A percentile compares a stretch with the other conserved stretches of the same genome.
These are phyloP conservation scores for Acrossocheilus wenchowensis DNA, from an alignment of 2,797 vertebrate species.

Conservation along the genomic window DNA sequence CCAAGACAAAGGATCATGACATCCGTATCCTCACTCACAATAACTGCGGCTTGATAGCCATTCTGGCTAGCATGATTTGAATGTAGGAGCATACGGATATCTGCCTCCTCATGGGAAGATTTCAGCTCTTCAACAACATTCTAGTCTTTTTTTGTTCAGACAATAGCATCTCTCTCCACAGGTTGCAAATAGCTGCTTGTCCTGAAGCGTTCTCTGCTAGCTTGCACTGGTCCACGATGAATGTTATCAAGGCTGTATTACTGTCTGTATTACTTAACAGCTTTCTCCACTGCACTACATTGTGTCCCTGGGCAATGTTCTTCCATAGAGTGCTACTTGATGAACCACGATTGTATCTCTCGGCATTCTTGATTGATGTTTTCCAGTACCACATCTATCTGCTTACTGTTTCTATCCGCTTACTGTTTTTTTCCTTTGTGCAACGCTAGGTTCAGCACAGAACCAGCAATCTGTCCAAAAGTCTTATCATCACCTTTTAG, in stretches of 20 bases:
- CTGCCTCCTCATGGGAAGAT: not conserved
- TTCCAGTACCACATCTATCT: not conserved
- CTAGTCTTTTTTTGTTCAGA: slow-evolving; percentile 11
- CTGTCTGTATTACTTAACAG: not conserved
- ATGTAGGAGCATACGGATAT: not conserved
- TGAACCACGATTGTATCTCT: not conserved
- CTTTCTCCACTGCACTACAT: not conserved
- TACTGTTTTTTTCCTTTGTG: not conserved
- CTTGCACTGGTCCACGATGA: not conserved
- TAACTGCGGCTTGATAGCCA: slow-evolving; percentile 3
- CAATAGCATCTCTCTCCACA: not conserved
- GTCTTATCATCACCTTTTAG: not conserved
- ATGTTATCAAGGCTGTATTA: not conserved
- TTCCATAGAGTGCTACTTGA: slow-evolving; percentile 1
- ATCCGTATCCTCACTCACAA: not conserved
- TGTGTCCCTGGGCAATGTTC: not conserved
- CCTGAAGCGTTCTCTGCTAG: not conserved
- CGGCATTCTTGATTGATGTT: slow-evolving; percentile 6
- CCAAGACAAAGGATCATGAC: not conserved
- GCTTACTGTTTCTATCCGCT: not conserved
- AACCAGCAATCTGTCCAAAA: slow-evolving; percentile 5
- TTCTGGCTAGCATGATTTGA: slow-evolving; percentile 2
- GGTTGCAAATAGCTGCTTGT: not conserved
- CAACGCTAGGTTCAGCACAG: not conserved
- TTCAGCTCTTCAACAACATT: slow-evolving; percentile 7